Conservation (phyloP, 2,888 invertebrate species). For the Maniola hyperantus region DNA sequence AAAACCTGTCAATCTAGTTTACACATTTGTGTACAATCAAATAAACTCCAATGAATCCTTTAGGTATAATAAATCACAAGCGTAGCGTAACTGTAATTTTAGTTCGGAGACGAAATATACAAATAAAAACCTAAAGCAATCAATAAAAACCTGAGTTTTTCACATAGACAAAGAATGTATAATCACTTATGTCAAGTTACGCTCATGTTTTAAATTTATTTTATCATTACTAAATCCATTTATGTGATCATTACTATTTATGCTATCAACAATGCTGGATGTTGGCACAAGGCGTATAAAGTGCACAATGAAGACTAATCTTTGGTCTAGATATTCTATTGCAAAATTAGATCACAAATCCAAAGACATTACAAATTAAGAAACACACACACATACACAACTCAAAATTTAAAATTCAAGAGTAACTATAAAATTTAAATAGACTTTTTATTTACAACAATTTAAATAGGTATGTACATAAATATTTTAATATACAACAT, state of each 20-base stretch:
- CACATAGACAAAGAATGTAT: no score
- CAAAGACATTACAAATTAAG: constrained; percentile 26
- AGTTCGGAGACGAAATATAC: no score
- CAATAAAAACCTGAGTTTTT: no score
- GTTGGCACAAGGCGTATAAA: constrained; percentile 42
- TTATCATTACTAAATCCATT: no score
- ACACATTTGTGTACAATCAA: no score
- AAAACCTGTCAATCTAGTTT: no score
- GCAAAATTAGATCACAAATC: constrained; percentile 50
- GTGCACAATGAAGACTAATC: constrained; percentile 53
- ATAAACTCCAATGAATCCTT: no score
- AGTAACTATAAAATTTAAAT: constrained; percentile 60
- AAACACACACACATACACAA: constrained; percentile 39
- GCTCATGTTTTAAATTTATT: not conserved
- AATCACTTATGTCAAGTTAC: not conserved
- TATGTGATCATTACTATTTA: constrained; percentile 14
- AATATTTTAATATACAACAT: constrained; percentile 68
- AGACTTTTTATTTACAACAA: constrained; percentile 80
- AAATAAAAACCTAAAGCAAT: not conserved
- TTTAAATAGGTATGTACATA: constrained; percentile 73
- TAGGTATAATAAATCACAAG: not conserved
- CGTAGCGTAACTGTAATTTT: not conserved
- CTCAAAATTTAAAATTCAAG: constrained; percentile 40
- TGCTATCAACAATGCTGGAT: constrained; percentile 11
- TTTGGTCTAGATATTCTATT: constrained; percentile 73